A percentile compares a stretch with the other conserved stretches of the same genome.
Evolutionary conservation across 2,113 vertebrate genomes (phyloP).

Genomic region (Bolborhynchus lineola): DNA sequence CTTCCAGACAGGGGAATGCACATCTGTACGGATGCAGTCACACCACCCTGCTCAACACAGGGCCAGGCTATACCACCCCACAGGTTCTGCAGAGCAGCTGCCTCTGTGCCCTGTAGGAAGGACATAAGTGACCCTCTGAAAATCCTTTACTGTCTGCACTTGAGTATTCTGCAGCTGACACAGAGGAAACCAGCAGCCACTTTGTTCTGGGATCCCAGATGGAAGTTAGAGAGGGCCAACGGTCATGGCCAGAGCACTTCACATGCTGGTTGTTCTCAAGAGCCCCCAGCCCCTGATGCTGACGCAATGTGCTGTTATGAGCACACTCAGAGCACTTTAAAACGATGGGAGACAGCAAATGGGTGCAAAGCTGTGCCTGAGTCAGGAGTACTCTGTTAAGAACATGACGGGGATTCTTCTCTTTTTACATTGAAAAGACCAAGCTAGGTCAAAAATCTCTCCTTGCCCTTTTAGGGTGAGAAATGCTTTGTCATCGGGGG

Average conservation of each 20-base stretch:
- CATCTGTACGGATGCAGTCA: fast-evolving
- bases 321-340: neutral
- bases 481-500: neutral
- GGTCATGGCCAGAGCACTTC: neutral
- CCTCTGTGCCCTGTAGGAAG: neutral
- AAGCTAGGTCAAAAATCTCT: neutral
- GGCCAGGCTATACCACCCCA: neutral
- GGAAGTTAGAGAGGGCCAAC: neutral
- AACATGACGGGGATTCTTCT: neutral
- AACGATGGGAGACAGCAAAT: fast-evolving
- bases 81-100: neutral
- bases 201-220: neutral
- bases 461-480: neutral
- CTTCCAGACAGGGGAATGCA: neutral
- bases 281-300: neutral
- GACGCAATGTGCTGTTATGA: neutral
- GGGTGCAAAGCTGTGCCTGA: neutral
- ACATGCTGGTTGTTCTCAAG: fast-evolving
- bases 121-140: neutral
- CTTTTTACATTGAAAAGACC: neutral
- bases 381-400: neutral
- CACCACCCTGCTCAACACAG: neutral
- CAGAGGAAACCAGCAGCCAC: neutral
- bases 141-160: neutral
- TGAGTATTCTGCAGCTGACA: fast-evolving